Evolutionary conservation across 2,797 vertebrate genomes (phyloP).

Genomic region (Gastrophryne carolinensis): DNA sequence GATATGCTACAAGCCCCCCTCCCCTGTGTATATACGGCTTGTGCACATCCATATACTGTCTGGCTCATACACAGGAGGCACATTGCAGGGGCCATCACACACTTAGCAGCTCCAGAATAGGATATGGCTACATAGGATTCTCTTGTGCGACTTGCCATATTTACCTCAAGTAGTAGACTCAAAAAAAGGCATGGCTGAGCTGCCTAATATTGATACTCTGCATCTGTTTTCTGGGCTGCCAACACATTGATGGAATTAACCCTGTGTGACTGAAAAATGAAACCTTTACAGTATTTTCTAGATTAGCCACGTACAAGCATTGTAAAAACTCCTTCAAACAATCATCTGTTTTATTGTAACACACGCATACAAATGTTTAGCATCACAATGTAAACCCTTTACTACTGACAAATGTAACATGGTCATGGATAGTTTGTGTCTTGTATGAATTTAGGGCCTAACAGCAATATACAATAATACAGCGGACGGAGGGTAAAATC

Average conservation of each 20-base stretch:
- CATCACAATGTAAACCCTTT: background rate
- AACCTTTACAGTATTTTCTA: background rate
- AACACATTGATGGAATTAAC: background rate
- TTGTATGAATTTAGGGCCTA: background rate
- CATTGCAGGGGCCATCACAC: background rate
- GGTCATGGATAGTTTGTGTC: background rate
- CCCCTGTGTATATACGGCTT: slow-evolving; percentile 11
- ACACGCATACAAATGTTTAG: background rate
- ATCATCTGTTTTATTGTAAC: background rate
- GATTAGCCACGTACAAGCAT: background rate
- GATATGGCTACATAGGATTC: background rate
- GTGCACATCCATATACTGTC: background rate
- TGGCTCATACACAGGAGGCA: background rate
- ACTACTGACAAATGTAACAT: too few species aligned
- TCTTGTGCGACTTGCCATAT: background rate
- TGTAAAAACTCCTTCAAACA: background rate
- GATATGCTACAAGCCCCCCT: slow-evolving; percentile 21
- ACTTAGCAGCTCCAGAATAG: background rate
- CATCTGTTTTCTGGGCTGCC: too few species aligned
- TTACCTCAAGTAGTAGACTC: too few species aligned
- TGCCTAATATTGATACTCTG: background rate
- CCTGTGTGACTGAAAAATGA: background rate
- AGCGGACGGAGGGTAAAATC: background rate
- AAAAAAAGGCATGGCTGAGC: too few species aligned
- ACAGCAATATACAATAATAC: background rate